These are phyloP conservation scores for Ceyx cyanopectus DNA, from an alignment of 2,113 vertebrate genomes.

Conservation along the genomic window DNA sequence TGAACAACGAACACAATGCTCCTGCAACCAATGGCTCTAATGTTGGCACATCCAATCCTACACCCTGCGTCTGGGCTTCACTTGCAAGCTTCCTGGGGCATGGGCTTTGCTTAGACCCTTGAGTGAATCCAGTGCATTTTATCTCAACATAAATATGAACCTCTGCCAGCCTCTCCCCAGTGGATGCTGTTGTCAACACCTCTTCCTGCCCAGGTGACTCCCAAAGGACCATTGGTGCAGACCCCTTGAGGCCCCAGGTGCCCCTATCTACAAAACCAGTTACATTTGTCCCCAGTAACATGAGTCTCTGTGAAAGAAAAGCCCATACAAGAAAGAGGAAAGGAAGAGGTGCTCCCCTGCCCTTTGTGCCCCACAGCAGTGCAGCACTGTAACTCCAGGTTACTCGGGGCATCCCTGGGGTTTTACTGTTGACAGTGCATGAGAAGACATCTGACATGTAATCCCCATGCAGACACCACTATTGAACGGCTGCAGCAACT, in stretches of 20 bases:
- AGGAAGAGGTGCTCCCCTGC: neutral
- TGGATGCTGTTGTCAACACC: accelerated
- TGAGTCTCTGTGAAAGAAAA: neutral
- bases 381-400: neutral
- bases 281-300: neutral
- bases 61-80: neutral
- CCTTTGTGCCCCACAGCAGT: neutral
- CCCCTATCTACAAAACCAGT: neutral
- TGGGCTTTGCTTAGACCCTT: neutral
- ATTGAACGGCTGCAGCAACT: neutral
- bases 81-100: neutral
- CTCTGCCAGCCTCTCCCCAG: neutral
- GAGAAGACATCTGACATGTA: neutral
- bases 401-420: neutral
- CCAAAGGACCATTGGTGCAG: accelerated
- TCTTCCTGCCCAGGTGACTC: neutral
- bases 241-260: neutral
- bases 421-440: accelerated
- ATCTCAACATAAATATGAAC: neutral
- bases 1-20: neutral
- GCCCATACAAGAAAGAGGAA: neutral
- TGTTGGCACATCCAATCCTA: accelerated
- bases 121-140: neutral
- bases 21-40: accelerated
- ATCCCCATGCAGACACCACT: neutral